A percentile compares a stretch with the other conserved stretches of the same genome.
Evolutionary conservation across 2,113 vertebrate species (phyloP).

Genomic region (Caloenas nicobarica): DNA sequence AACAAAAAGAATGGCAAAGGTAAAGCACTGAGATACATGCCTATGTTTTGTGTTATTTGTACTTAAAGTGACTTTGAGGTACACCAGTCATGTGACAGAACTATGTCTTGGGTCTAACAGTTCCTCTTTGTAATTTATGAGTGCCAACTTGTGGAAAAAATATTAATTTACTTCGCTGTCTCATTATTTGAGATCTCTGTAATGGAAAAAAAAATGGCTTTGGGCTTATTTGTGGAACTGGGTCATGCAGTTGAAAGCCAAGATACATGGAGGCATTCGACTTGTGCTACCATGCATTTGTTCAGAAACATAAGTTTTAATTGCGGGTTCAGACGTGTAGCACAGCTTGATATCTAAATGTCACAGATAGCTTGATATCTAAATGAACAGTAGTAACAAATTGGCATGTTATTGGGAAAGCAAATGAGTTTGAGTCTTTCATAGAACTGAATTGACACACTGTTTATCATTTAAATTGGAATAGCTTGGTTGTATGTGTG

Average conservation of each 20-base stretch:
- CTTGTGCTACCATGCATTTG: too few relatives aligned
- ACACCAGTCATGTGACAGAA: neutral
- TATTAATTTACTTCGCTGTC: neutral
- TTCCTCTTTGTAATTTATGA: neutral
- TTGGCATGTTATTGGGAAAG: neutral
- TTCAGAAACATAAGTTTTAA: too few relatives aligned
- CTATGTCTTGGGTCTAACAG: neutral
- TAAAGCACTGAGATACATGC: conserved; percentile 57
- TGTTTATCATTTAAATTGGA: neutral
- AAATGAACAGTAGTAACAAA: neutral
- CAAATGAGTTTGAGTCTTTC: neutral
- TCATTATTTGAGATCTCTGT: neutral
- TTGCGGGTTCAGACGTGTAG: neutral
- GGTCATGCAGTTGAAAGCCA: neutral
- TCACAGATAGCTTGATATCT: neutral
- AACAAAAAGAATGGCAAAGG: conserved; percentile 93
- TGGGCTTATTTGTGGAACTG: neutral
- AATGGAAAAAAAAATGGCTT: neutral
- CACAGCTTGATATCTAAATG: neutral
- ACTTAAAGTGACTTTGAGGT: neutral
- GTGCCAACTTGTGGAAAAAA: neutral
- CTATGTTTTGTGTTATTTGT: neutral
- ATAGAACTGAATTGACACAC: neutral
- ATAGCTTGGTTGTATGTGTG: neutral
- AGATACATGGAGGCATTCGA: neutral